These are phyloP conservation scores for Chiridota heheva DNA, from an alignment of 35 echinoderm and acorn worm genomes.

Conservation along the genomic window DNA sequence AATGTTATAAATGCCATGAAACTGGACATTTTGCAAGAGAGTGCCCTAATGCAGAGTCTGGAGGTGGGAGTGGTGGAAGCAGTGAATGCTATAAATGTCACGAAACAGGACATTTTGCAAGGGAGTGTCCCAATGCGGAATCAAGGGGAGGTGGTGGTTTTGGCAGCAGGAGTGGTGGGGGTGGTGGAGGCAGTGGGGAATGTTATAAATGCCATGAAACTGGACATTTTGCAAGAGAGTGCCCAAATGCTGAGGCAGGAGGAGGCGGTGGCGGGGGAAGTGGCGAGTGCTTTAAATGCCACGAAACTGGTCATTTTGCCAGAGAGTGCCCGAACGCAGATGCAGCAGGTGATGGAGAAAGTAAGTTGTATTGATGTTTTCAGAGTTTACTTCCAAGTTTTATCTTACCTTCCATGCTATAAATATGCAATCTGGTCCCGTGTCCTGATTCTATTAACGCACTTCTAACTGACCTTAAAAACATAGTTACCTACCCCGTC, in stretches of 20 bases:
- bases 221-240: slow-evolving; percentile 61
- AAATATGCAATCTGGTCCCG: too few relatives aligned
- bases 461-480: too few relatives aligned
- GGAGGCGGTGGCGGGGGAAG: slow-evolving; percentile 1
- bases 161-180: not conserved
- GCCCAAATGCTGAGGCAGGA: slow-evolving; percentile 27
- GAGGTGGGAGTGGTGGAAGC: slow-evolving; percentile 29
- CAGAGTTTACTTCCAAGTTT: too few relatives aligned
- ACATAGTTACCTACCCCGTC: too few relatives aligned
- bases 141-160: not conserved
- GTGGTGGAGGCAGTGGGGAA: not conserved
- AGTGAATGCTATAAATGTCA: slow-evolving; percentile 52
- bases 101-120: slow-evolving; percentile 59
- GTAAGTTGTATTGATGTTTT: not conserved
- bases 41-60: not conserved
- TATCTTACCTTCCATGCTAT: too few relatives aligned
- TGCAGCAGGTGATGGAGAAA: not conserved
- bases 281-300: slow-evolving; percentile 46
- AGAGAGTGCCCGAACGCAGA: slow-evolving; percentile 51
- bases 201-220: slow-evolving; percentile 55
- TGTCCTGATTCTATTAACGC: too few relatives aligned
- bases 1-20: not conserved
- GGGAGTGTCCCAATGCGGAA: slow-evolving; percentile 55
- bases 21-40: not conserved
- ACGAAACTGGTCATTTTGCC: slow-evolving; percentile 54